Conservation (phyloP, 2,888 invertebrate species). For the Andrena bicolor region DNA sequence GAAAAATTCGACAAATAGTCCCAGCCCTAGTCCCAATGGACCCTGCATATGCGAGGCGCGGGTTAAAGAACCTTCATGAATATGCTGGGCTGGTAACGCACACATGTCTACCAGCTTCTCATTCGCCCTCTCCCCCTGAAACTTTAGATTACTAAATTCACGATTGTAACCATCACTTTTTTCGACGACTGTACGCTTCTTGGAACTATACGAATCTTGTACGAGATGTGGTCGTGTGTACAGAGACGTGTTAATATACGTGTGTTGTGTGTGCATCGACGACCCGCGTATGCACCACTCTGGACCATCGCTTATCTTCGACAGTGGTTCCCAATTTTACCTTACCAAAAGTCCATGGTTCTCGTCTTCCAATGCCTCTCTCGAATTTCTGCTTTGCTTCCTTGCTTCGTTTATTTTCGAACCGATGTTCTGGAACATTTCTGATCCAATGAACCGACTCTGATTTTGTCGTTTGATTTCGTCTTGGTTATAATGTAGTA, state of each 20-base stretch:
- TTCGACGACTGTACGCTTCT: constrained; percentile 82
- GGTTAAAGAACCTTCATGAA: constrained; percentile 67
- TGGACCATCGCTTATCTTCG: constrained; percentile 75
- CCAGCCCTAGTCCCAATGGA: no score
- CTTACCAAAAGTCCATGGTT: background rate
- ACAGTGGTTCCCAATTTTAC: constrained; percentile 75
- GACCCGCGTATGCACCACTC: constrained; percentile 49
- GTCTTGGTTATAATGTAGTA: no score
- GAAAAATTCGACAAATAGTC: no score
- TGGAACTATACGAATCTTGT: constrained; percentile 78
- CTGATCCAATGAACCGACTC: no score
- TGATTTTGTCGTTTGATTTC: no score
- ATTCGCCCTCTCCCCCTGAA: constrained; percentile 55
- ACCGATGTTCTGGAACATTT: no score
- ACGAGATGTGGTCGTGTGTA: constrained; percentile 51
- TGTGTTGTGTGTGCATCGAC: constrained; percentile 41
- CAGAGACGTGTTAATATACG: constrained; percentile 1
- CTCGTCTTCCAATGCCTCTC: background rate
- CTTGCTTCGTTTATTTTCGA: no score
- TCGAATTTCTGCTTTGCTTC: no score
- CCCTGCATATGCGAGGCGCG: no score
- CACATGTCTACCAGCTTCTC: constrained; percentile 65
- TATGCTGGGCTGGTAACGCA: constrained; percentile 66
- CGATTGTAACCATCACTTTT: constrained; percentile 72
- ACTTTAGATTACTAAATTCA: constrained; percentile 16